Conservation (phyloP, 2,888 invertebrate species). For the Acrobeloides nanus region DNA sequence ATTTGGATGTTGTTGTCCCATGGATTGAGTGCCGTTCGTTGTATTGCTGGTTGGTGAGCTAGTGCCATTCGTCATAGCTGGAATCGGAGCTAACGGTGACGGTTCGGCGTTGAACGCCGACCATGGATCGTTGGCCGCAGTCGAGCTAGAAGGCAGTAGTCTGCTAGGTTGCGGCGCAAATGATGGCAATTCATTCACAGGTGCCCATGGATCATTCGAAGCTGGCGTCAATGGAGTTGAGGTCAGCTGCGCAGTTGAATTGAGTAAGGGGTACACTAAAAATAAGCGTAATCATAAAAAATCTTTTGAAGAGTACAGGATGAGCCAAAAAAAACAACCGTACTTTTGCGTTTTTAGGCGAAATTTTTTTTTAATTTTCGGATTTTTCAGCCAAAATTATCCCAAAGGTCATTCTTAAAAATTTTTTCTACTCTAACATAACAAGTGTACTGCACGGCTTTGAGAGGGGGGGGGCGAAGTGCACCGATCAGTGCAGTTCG, state of each 20-base stretch:
- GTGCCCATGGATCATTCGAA: conserved; percentile 64
- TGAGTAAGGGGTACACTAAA: conserved; percentile 20
- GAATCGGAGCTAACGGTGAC: neutral
- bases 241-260: conserved; percentile 4
- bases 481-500: too few relatives aligned
- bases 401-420: neutral
- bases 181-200: conserved; percentile 10
- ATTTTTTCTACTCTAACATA: conserved; percentile 1
- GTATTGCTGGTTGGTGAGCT: neutral
- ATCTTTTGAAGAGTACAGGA: neutral
- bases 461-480: too few relatives aligned
- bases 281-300: conserved; percentile 4
- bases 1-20: conserved; percentile 22
- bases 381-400: too few relatives aligned
- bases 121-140: conserved; percentile 3
- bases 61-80: neutral
- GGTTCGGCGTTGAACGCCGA: conserved; percentile 3
- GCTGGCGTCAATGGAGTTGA: conserved; percentile 33
- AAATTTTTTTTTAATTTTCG: too few relatives aligned
- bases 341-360: too few relatives aligned
- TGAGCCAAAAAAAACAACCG: too few relatives aligned
- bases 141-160: too few relatives aligned
- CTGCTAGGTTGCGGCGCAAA: too few relatives aligned
- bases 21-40: conserved; percentile 4
- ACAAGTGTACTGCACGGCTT: too few relatives aligned